Conservation (phyloP, 2,888 invertebrate species). For the Ceraclea dissimilis region DNA sequence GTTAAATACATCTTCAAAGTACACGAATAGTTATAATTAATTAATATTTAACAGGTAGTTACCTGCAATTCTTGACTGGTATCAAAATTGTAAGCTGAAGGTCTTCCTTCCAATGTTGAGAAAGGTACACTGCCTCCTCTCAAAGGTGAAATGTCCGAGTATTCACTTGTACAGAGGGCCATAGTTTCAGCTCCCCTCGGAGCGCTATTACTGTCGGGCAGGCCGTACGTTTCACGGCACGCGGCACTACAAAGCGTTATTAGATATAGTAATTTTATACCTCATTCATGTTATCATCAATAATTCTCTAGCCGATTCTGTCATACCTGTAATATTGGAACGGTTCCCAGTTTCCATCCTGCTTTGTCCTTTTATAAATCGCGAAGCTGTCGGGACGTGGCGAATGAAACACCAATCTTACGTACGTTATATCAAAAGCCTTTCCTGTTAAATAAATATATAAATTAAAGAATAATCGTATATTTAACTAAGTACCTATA, state of each 20-base stretch:
- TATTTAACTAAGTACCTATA: neutral
- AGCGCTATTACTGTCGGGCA: constrained; percentile 63
- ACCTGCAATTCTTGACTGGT: constrained; percentile 86
- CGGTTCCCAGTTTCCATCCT: constrained; percentile 76
- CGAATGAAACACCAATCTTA: constrained; percentile 88
- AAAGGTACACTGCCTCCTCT: constrained; percentile 93
- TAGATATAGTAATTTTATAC: neutral
- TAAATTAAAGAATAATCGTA: neutral
- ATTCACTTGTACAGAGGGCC: constrained; percentile 97
- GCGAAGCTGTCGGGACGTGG: constrained; percentile 97
- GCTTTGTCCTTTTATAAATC: constrained; percentile 78
- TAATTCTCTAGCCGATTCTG: too few relatives aligned
- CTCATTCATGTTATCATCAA: too few relatives aligned
- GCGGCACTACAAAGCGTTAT: constrained; percentile 58
- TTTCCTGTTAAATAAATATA: constrained; percentile 58
- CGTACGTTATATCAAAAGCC: constrained; percentile 95
- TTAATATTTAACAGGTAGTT: too few relatives aligned
- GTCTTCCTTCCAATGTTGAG: constrained; percentile 89
- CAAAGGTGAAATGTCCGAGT: constrained; percentile 93
- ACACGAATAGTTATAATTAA: too few relatives aligned
- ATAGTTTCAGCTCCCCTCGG: constrained; percentile 78
- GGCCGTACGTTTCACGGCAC: constrained; percentile 84
- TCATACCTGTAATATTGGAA: constrained; percentile 80
- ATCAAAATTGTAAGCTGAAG: constrained; percentile 88
- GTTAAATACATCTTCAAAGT: too few relatives aligned